A percentile compares a stretch with the other conserved stretches of the same genome.
phyloP scores from a whole-genome alignment of 2,113 vertebrate species.

The Salvelinus sp. region DNA sequence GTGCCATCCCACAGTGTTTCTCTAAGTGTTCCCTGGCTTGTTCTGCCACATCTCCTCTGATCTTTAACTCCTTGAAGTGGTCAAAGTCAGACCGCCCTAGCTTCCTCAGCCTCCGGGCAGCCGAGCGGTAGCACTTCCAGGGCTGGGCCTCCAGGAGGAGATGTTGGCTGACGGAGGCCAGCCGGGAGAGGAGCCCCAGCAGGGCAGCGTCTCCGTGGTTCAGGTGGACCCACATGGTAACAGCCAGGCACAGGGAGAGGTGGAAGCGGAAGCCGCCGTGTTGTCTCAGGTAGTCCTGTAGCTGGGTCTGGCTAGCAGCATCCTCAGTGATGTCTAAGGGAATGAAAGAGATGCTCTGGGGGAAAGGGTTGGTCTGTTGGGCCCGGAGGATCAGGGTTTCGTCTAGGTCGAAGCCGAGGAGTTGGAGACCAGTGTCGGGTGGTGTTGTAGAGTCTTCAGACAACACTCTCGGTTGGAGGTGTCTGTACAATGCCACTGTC shows the following conservation, averaged over 20 bases:
- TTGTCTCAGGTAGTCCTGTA: constrained; percentile 72
- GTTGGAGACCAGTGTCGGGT: constrained; percentile 55
- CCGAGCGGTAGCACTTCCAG: constrained; percentile 91
- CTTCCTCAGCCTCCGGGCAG: constrained; percentile 85
- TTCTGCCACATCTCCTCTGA: constrained; percentile 78
- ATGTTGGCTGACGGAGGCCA: constrained; percentile 77
- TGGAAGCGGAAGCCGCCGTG: constrained; percentile 79
- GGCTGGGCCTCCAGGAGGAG: constrained; percentile 91
- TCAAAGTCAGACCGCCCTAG: constrained; percentile 85
- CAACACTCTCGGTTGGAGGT: constrained; percentile 71
- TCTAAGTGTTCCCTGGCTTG: constrained; percentile 79
- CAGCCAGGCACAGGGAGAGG: constrained; percentile 84
- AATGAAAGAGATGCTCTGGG: constrained; percentile 78
- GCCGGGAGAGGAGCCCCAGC: constrained; percentile 75
- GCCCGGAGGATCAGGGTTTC: constrained; percentile 80
- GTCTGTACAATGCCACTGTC: constrained; percentile 84
- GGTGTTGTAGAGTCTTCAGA: not conserved
- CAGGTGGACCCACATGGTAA: constrained; percentile 97
- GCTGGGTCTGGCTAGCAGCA: constrained; percentile 41
- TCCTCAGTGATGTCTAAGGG: constrained; percentile 83
- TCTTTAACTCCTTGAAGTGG: constrained; percentile 82
- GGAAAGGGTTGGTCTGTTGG: constrained; percentile 77
- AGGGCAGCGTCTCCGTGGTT: constrained; percentile 86
- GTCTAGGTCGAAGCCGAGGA: constrained; percentile 92
- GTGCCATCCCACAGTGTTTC: constrained; percentile 79